Percentiles rank a stretch among this genome's conserved stretches.
phyloP scores from a whole-genome alignment of 2,888 invertebrate species.

The Sympetrum striolatum region DNA sequence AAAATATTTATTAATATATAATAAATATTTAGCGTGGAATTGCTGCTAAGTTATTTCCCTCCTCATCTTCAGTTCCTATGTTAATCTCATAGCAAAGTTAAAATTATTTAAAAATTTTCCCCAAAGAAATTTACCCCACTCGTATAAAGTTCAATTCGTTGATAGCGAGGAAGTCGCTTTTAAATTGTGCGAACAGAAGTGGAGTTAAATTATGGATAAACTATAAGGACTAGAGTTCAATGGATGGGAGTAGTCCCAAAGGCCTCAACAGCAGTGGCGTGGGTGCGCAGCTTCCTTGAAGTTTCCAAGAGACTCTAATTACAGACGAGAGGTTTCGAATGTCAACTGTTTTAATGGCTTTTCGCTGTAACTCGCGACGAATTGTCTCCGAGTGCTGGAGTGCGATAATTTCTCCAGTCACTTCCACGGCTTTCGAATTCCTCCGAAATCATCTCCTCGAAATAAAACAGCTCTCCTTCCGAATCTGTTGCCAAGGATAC shows the following conservation, averaged over 20 bases:
- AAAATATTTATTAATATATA: too few species aligned
- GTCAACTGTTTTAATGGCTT: slow-evolving; percentile 38
- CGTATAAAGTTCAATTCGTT: too few species aligned
- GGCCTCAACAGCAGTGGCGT: neutral
- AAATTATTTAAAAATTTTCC: too few species aligned
- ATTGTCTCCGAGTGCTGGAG: slow-evolving; percentile 15
- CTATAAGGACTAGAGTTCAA: too few species aligned
- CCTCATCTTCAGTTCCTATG: too few species aligned
- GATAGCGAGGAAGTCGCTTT: too few species aligned
- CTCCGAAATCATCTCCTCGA: neutral
- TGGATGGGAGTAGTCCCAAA: neutral
- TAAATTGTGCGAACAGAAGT: too few species aligned
- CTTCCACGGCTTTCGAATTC: neutral
- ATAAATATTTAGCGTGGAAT: too few species aligned
- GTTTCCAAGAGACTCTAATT: slow-evolving; percentile 17
- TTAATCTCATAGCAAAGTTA: too few species aligned
- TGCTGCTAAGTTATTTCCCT: too few species aligned
- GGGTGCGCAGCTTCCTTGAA: neutral
- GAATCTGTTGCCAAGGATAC: neutral
- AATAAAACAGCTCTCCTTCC: neutral
- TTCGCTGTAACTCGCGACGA: slow-evolving; percentile 30
- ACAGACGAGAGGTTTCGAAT: neutral
- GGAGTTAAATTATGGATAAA: too few species aligned
- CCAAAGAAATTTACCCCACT: too few species aligned
- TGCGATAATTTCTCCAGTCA: slow-evolving; percentile 23